Percentiles rank a stretch among this genome's conserved stretches.
Evolutionary conservation across 2,888 invertebrate species (phyloP).

Genomic region (Mesochorus sp.): DNA sequence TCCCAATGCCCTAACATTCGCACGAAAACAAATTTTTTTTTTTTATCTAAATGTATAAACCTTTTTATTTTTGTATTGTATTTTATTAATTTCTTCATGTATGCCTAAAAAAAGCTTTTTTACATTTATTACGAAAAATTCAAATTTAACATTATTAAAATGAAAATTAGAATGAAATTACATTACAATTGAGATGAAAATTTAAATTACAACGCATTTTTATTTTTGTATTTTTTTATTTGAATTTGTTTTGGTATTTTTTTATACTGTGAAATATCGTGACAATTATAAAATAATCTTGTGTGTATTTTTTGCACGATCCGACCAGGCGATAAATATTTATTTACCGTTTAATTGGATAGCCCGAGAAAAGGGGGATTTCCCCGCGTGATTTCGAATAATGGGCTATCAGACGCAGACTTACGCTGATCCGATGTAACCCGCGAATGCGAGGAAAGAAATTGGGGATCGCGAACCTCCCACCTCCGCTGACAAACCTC

Average conservation of each 20-base stretch:
- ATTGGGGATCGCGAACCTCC: background rate
- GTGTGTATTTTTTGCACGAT: background rate
- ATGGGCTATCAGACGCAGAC: conserved; percentile 34
- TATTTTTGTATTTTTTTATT: too few species aligned
- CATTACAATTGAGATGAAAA: too few species aligned
- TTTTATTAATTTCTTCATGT: too few species aligned
- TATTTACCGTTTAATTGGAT: conserved; percentile 38
- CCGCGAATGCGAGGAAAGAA: background rate
- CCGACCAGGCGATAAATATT: conserved; percentile 47
- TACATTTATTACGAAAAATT: too few species aligned
- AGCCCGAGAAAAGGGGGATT: background rate
- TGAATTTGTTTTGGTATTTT: too few species aligned
- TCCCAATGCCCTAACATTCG: too few species aligned
- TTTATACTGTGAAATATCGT: background rate
- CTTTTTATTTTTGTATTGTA: too few species aligned
- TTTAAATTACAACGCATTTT: too few species aligned
- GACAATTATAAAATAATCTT: background rate
- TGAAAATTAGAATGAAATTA: too few species aligned
- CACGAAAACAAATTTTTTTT: background rate
- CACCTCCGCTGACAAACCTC: background rate
- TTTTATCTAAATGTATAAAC: background rate
- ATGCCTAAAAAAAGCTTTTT: too few species aligned
- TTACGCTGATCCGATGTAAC: conserved; percentile 31
- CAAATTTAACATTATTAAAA: too few species aligned
- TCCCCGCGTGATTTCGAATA: conserved; percentile 23